Conservation (phyloP, 1,140 invertebrate genomes). For the Ladona fulva region DNA sequence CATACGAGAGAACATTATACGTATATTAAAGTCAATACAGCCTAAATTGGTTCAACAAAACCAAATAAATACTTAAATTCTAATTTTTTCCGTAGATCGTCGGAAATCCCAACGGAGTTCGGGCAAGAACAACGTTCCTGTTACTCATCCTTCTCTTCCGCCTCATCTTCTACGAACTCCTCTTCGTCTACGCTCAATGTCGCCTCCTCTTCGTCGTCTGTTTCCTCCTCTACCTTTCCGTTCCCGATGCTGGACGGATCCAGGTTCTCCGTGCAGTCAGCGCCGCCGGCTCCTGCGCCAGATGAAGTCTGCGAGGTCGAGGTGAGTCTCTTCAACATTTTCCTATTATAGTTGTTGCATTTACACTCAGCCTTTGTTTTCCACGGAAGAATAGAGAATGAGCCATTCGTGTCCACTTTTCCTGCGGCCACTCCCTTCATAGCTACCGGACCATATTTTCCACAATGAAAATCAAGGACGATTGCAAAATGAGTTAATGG, state of each 20-base stretch:
- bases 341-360: no score
- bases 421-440: no score
- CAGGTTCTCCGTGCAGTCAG: background rate
- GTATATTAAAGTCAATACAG: no score
- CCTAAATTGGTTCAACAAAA: no score
- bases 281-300: background rate
- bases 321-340: background rate
- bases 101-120: background rate
- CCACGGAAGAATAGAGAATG: no score
- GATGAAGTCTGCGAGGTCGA: background rate
- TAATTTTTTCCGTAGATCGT: background rate
- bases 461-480: no score
- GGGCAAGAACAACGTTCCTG: background rate
- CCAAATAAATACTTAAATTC: no score
- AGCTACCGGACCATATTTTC: no score
- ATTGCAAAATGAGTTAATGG: no score
- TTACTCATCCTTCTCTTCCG: background rate
- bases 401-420: no score
- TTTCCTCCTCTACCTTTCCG: background rate
- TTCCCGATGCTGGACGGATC: background rate
- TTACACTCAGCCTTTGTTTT: no score
- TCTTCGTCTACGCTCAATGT: background rate
- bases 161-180: background rate
- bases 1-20: no score
- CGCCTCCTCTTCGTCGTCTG: background rate